A percentile compares a stretch with the other conserved stretches of the same genome.
These are phyloP conservation scores for Ranitomeya variabilis DNA, from an alignment of 2,113 vertebrate genomes.

Conservation along the genomic window DNA sequence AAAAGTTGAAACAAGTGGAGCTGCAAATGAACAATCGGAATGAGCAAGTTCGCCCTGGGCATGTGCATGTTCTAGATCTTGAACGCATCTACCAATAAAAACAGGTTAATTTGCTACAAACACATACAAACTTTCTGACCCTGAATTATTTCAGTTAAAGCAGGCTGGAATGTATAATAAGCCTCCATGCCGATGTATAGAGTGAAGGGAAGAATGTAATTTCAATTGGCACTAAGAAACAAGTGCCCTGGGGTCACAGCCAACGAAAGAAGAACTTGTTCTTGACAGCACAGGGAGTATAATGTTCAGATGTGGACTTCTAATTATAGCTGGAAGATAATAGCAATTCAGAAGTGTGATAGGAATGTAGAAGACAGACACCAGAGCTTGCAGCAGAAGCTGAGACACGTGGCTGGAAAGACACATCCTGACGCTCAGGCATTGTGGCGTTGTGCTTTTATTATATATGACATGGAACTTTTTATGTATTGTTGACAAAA, in stretches of 20 bases:
- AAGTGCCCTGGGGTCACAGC: constrained; percentile 21
- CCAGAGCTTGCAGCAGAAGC: not conserved
- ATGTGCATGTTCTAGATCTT: not conserved
- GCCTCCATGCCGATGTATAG: not conserved
- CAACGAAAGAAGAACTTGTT: constrained; percentile 23
- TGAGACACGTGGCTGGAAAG: constrained; percentile 33
- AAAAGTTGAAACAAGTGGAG: not conserved
- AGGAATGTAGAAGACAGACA: constrained; percentile 16
- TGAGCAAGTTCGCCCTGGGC: not conserved
- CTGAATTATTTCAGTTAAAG: constrained; percentile 3
- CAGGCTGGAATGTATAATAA: constrained; percentile 28
- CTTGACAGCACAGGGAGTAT: constrained; percentile 13
- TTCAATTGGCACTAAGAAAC: constrained; percentile 9
- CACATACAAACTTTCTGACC: not conserved
- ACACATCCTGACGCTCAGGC: not conserved
- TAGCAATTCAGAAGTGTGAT: constrained; percentile 24
- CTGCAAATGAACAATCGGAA: not conserved
- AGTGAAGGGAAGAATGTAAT: constrained; percentile 5
- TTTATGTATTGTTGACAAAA: not conserved
- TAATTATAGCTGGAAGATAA: constrained; percentile 46
- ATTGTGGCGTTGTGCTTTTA: not conserved
- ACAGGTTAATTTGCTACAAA: constrained; percentile 22
- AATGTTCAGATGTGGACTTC: constrained; percentile 10
- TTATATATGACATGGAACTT: not conserved
- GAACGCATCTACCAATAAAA: not conserved